Evolutionary conservation across 2,888 invertebrate genomes (phyloP).

Genomic region (Schizotus pectinicornis): DNA sequence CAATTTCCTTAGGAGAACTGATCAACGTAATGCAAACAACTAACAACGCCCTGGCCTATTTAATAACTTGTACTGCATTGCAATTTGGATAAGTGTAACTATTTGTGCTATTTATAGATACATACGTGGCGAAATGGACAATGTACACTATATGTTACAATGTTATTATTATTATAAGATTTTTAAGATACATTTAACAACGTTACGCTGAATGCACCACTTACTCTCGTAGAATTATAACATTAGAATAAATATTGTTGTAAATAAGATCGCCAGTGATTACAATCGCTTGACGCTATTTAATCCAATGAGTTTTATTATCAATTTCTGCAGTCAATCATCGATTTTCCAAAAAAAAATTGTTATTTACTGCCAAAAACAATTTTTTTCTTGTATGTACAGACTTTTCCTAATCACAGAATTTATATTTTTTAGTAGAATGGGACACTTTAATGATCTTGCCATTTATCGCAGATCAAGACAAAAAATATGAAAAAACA

Average conservation of each 20-base stretch:
- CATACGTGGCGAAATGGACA: slow-evolving; percentile 5
- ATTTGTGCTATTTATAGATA: slow-evolving; percentile 23
- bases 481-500: no score
- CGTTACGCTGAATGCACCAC: slow-evolving; percentile 6
- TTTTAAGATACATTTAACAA: slow-evolving; percentile 7
- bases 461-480: no score
- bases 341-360: no score
- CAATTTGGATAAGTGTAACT: slow-evolving; percentile 22
- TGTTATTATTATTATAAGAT: not conserved
- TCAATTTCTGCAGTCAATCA: no score
- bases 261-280: slow-evolving; percentile 2
- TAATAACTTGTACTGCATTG: slow-evolving; percentile 13
- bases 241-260: slow-evolving; percentile 20
- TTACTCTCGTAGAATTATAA: slow-evolving; percentile 1
- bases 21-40: not conserved
- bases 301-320: no score
- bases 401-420: no score
- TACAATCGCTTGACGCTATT: not conserved
- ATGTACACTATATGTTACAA: slow-evolving; percentile 8
- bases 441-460: no score
- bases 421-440: no score
- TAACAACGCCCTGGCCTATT: slow-evolving; percentile 18
- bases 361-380: no score
- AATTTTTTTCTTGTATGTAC: no score
- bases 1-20: slow-evolving; percentile 46